Evolutionary conservation across 2,888 invertebrate species (phyloP).

Genomic region (Protodeltote pygarga): DNA sequence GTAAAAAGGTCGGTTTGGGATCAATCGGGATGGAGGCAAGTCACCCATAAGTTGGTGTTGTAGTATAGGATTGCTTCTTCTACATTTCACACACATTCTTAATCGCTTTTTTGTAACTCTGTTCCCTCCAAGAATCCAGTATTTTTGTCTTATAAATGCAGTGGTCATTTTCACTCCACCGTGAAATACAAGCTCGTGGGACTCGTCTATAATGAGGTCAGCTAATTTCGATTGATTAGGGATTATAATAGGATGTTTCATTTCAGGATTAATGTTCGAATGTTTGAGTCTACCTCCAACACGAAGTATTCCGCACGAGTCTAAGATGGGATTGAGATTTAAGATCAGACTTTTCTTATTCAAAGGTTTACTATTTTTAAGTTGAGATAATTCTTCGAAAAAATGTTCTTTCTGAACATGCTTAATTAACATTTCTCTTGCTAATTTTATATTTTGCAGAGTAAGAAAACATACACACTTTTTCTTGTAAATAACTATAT

Average conservation of each 20-base stretch:
- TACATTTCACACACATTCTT: constrained; percentile 5
- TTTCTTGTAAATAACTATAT: constrained; percentile 1
- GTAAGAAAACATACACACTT: constrained; percentile 1
- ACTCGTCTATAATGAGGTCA: constrained; percentile 6
- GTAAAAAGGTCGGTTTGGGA: constrained; percentile 10
- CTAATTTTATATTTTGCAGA: constrained; percentile 3
- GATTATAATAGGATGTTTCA: constrained; percentile 10
- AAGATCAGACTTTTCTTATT: background rate
- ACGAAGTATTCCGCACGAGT: background rate
- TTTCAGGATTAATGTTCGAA: constrained; percentile 1
- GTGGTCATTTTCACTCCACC: constrained; percentile 11
- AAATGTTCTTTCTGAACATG: background rate
- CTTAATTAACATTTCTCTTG: constrained; percentile 4
- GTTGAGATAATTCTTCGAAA: background rate
- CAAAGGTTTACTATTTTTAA: background rate
- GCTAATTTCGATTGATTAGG: constrained; percentile 4
- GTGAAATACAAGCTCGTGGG: constrained; percentile 5
- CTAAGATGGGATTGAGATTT: constrained; percentile 7
- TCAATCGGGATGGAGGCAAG: constrained; percentile 5
- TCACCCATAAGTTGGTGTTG: constrained; percentile 2
- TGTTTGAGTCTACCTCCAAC: constrained; percentile 2
- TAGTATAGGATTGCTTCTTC: background rate
- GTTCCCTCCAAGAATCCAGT: constrained; percentile 6
- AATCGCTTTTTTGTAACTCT: constrained; percentile 2
- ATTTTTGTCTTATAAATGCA: constrained; percentile 7